These are phyloP conservation scores for Oophaga pumilio DNA, from an alignment of 2,113 vertebrate genomes.

Conservation along the genomic window DNA sequence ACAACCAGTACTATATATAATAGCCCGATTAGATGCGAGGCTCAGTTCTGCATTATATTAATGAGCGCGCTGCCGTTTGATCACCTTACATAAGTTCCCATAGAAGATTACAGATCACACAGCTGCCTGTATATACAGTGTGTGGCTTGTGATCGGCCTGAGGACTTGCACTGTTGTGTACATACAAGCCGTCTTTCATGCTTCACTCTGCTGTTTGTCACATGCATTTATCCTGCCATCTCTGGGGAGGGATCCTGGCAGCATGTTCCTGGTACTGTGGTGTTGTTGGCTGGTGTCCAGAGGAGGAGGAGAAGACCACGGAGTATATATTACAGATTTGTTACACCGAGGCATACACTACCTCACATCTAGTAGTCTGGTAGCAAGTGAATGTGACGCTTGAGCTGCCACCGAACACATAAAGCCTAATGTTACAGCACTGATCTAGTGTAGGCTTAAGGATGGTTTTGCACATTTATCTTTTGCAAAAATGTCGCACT, in stretches of 20 bases:
- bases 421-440: neutral
- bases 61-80: neutral
- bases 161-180: neutral
- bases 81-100: neutral
- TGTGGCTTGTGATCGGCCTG: neutral
- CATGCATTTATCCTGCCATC: slow-evolving; percentile 4
- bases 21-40: too few relatives aligned
- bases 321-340: slow-evolving; percentile 29
- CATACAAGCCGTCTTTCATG: slow-evolving; percentile 24
- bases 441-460: neutral
- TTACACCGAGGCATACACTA: neutral
- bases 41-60: neutral
- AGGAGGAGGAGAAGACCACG: neutral
- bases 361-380: neutral
- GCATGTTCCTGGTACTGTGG: neutral
- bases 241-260: slow-evolving; percentile 25
- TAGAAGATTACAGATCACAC: neutral
- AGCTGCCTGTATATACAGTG: neutral
- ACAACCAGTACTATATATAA: too few relatives aligned
- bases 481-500: too few relatives aligned
- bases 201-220: neutral
- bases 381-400: neutral
- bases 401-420: neutral
- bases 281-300: slow-evolving; percentile 14
- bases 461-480: too few relatives aligned